Evolutionary conservation across 2,797 vertebrate genomes (phyloP).

Genomic region (Clarias platycephalus): DNA sequence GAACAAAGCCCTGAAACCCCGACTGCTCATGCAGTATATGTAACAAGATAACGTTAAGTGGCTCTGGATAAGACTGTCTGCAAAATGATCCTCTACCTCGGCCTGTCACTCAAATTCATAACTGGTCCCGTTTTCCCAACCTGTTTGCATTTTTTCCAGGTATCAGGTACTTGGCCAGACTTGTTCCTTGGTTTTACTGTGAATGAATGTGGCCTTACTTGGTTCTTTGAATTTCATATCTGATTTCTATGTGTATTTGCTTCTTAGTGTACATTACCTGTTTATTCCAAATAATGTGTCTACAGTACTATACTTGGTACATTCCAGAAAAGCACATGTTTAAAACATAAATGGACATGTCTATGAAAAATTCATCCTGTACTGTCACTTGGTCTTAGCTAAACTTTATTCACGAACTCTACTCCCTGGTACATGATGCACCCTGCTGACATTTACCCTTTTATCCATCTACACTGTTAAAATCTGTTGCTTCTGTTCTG

Average conservation of each 20-base stretch:
- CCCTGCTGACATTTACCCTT: slow-evolving; percentile 30
- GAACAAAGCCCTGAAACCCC: too few relatives aligned
- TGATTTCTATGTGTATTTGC: neutral
- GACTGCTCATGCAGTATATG: too few relatives aligned
- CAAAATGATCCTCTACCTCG: too few relatives aligned
- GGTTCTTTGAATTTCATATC: neutral
- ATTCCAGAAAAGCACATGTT: neutral
- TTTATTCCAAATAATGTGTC: neutral
- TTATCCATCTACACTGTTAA: slow-evolving; percentile 14
- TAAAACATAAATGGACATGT: neutral
- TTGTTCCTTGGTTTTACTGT: too few relatives aligned
- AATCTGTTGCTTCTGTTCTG: slow-evolving; percentile 25
- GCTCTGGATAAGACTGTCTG: too few relatives aligned
- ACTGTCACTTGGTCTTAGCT: neutral
- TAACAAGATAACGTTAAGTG: too few relatives aligned
- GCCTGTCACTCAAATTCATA: too few relatives aligned
- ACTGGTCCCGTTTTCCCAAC: too few relatives aligned
- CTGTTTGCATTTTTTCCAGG: too few relatives aligned
- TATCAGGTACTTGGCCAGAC: too few relatives aligned
- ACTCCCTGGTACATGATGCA: slow-evolving; percentile 36
- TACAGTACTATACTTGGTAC: neutral
- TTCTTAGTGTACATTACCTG: neutral
- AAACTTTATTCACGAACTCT: slow-evolving; percentile 49
- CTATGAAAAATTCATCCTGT: neutral
- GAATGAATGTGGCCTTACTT: slow-evolving; percentile 5